phyloP scores from a whole-genome alignment of 2,797 vertebrate genomes.

The Sebastes alutus region DNA sequence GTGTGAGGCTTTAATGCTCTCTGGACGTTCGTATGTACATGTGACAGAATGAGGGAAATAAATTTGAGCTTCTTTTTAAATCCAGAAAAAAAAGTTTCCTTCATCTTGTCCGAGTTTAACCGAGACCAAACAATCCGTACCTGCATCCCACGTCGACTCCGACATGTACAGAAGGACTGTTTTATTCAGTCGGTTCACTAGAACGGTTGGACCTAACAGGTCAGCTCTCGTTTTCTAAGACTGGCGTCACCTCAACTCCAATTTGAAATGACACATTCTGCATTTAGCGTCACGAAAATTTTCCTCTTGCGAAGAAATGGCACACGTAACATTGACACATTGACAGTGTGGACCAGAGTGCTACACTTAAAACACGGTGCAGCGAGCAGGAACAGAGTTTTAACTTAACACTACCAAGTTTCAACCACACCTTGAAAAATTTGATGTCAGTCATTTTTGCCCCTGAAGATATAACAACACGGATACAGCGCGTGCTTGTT shows the following conservation, averaged over 20 bases:
- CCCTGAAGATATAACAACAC: constrained; percentile 23
- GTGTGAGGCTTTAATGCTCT: constrained; percentile 33
- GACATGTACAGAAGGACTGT: neutral
- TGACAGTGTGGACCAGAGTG: constrained; percentile 15
- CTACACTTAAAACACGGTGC: neutral
- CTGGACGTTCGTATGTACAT: constrained; percentile 61
- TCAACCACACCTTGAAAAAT: constrained; percentile 24
- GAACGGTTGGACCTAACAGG: neutral
- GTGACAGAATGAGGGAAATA: constrained; percentile 12
- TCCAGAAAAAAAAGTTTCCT: constrained; percentile 74
- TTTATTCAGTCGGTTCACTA: constrained; percentile 1
- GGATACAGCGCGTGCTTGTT: neutral
- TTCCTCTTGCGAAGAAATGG: neutral
- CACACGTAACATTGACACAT: constrained; percentile 4
- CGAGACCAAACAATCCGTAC: constrained; percentile 57
- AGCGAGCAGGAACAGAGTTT: neutral
- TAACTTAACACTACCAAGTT: constrained; percentile 1
- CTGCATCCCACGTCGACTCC: constrained; percentile 34
- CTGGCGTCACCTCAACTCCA: neutral
- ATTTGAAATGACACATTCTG: constrained; percentile 12
- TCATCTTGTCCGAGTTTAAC: constrained; percentile 68
- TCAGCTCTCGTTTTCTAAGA: neutral
- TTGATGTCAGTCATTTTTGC: constrained; percentile 52
- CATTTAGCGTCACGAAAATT: neutral
- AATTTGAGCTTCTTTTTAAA: constrained; percentile 49